Conservation (phyloP, 2,888 invertebrate species). For the Acheta domesticus region DNA sequence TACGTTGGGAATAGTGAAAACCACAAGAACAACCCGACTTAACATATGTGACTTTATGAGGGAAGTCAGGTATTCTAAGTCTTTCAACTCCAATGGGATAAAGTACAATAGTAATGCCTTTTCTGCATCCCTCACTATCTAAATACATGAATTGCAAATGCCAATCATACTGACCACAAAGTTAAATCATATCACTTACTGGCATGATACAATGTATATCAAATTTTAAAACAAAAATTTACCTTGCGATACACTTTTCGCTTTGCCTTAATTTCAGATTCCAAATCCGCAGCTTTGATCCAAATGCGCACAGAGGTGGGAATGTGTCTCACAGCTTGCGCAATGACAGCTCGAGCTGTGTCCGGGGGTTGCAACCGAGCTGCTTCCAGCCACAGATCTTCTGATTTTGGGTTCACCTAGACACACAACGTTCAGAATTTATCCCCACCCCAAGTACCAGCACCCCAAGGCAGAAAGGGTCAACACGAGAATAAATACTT, state of each 20-base stretch:
- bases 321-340: conserved; percentile 92
- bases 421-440: not conserved
- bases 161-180: too few species aligned
- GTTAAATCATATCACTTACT: too few species aligned
- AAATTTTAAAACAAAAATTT: too few species aligned
- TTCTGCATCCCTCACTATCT: too few species aligned
- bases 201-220: too few species aligned
- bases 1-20: too few species aligned
- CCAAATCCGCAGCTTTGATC: conserved; percentile 97
- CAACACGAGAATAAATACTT: not conserved
- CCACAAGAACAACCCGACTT: too few species aligned
- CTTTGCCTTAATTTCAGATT: conserved; percentile 90
- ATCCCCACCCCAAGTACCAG: not conserved
- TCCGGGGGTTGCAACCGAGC: conserved; percentile 90
- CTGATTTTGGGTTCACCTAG: conserved; percentile 86
- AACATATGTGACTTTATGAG: too few species aligned
- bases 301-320: conserved; percentile 95
- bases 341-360: conserved; percentile 91
- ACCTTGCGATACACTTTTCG: conserved; percentile 78
- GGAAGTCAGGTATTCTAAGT: too few species aligned
- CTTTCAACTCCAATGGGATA: too few species aligned
- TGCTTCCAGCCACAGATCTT: conserved; percentile 97
- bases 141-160: too few species aligned
- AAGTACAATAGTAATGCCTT: too few species aligned
- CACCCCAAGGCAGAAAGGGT: not conserved